Conservation (phyloP, 2,888 invertebrate genomes). For the Amphipoea oculea region DNA sequence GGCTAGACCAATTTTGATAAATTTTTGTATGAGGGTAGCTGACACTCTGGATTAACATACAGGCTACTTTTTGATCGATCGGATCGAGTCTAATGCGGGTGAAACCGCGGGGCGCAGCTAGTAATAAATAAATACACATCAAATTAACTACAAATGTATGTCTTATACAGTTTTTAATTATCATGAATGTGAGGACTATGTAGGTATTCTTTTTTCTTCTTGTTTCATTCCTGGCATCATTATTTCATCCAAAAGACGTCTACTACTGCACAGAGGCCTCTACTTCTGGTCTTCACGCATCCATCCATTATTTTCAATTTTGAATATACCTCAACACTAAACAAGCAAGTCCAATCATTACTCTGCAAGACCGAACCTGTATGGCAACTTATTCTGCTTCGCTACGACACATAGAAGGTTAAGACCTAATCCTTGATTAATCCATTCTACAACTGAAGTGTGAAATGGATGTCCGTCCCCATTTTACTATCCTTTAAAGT, state of each 20-base stretch:
- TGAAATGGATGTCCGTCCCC: slow-evolving; percentile 28
- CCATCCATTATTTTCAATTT: not conserved
- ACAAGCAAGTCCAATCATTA: slow-evolving; percentile 15
- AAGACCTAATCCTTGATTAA: slow-evolving; percentile 40
- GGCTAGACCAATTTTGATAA: too few species aligned
- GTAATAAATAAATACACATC: not conserved
- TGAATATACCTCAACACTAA: not conserved
- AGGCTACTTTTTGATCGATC: too few species aligned
- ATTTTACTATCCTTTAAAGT: not conserved
- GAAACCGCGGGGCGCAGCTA: too few species aligned
- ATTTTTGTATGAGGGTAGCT: too few species aligned
- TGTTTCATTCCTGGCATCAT: not conserved
- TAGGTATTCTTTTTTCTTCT: not conserved
- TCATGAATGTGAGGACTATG: not conserved
- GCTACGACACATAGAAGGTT: slow-evolving; percentile 5
- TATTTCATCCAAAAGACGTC: not conserved
- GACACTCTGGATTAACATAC: too few species aligned
- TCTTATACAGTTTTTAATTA: not conserved
- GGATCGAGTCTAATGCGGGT: too few species aligned
- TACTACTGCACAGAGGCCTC: too few species aligned
- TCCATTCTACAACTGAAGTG: slow-evolving; percentile 42
- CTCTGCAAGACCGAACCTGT: slow-evolving; percentile 38
- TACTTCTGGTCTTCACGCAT: not conserved
- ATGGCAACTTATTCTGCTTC: slow-evolving; percentile 15
- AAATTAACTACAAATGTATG: not conserved